A percentile compares a stretch with the other conserved stretches of the same genome.
phyloP scores from a whole-genome alignment of 2,113 vertebrate species.

The Rissa tridactyla region DNA sequence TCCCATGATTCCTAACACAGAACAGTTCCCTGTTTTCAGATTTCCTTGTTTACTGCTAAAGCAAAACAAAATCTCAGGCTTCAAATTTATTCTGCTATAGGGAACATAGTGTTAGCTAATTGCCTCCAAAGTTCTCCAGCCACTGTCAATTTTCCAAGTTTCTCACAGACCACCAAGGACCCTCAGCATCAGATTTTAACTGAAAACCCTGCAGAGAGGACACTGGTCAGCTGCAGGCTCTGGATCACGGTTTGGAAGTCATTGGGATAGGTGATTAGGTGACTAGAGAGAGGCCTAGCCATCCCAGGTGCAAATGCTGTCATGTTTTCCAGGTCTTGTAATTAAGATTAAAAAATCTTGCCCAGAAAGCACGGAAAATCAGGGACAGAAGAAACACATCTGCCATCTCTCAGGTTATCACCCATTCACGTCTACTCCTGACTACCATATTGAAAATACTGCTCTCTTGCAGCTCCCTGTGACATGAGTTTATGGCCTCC shows the following conservation, averaged over 20 bases:
- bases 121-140: not conserved
- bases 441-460: not conserved
- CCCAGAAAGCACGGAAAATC: not conserved
- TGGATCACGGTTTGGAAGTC: not conserved
- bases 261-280: not conserved
- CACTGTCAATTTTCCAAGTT: not conserved
- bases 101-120: not conserved
- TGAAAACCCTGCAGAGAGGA: not conserved
- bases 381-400: not conserved
- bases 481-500: not conserved
- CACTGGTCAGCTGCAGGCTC: not conserved
- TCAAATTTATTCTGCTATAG: not conserved
- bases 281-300: not conserved
- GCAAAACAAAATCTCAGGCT: not conserved
- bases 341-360: not conserved
- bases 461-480: not conserved
- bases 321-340: not conserved
- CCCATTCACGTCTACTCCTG: not conserved
- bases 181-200: not conserved
- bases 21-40: not conserved
- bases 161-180: not conserved
- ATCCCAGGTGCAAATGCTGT: not conserved
- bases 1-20: not conserved
- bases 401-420: not conserved
- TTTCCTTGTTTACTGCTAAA: not conserved